A percentile compares a stretch with the other conserved stretches of the same genome.
Evolutionary conservation across 2,888 invertebrate genomes (phyloP).

Genomic region (Lypha dubia): DNA sequence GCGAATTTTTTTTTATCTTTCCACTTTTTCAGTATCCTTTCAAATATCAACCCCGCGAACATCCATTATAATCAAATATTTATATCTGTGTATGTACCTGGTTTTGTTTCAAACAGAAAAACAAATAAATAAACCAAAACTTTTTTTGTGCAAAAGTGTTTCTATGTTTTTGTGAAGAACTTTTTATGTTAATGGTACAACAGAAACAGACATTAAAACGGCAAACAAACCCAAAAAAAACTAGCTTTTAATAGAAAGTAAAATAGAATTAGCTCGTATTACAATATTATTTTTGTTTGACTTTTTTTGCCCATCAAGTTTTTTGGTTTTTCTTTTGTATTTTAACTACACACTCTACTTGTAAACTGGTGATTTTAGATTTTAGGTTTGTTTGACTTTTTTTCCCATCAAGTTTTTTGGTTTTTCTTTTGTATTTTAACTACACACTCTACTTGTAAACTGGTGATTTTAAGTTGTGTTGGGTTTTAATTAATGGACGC

Average conservation of each 20-base stretch:
- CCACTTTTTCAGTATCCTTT: neutral
- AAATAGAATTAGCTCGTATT: conserved; percentile 41
- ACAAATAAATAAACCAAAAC: neutral
- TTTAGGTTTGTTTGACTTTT: conserved; percentile 36
- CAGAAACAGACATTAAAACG: conserved; percentile 40
- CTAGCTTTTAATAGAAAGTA: conserved; percentile 52
- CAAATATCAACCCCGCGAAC: neutral
- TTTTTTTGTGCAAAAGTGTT: conserved; percentile 32
- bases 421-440: conserved; percentile 1
- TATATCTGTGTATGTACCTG: conserved; percentile 15
- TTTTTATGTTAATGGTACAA: conserved; percentile 58
- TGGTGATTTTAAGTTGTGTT: conserved; percentile 17
- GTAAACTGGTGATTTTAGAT: neutral
- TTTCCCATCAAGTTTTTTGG: conserved; percentile 1
- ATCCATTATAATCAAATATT: conserved; percentile 43
- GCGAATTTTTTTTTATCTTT: too few species aligned
- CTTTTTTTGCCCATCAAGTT: conserved; percentile 7
- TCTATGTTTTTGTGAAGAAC: conserved; percentile 11
- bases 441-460: neutral
- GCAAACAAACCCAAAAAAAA: conserved; percentile 32
- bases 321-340: conserved; percentile 1
- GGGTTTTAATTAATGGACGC: conserved; percentile 49
- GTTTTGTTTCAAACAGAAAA: conserved; percentile 4
- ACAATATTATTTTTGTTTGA: conserved; percentile 23
- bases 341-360: neutral